Conservation (phyloP, 30 jellyfish, hydroid and myxozoan species). For the Pseudorhiza aurosa region DNA sequence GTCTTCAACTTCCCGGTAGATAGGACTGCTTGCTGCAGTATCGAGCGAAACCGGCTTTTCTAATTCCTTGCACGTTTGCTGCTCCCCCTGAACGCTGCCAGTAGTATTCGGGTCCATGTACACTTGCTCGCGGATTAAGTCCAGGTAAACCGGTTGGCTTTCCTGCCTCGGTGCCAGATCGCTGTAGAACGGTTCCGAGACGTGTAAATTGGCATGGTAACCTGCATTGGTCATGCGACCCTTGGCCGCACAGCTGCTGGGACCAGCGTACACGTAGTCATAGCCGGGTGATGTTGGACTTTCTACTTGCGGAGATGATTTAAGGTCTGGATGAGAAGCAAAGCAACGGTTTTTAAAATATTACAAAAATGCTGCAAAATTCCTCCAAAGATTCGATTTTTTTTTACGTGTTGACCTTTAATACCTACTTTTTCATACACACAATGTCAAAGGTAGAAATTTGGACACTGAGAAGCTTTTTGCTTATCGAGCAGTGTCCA, state of each 20-base stretch:
- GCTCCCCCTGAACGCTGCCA: not conserved
- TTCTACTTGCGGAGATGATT: not conserved
- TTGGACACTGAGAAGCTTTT: not conserved
- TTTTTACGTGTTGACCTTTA: not conserved
- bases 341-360: not conserved
- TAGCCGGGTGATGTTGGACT: conserved; percentile 36
- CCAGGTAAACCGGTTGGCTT: conserved; percentile 32
- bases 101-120: conserved; percentile 17
- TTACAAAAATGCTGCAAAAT: not conserved
- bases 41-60: conserved; percentile 16
- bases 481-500: no score
- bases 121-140: conserved; percentile 24
- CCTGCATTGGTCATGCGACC: conserved; percentile 11
- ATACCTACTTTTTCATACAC: no score
- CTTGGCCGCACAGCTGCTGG: not conserved
- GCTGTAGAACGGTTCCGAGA: conserved; percentile 13
- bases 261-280: conserved; percentile 24
- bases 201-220: not conserved
- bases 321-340: conserved; percentile 1
- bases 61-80: not conserved
- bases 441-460: no score
- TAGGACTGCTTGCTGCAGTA: not conserved
- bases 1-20: conserved; percentile 44
- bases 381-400: not conserved
- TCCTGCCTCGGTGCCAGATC: not conserved